Conservation (phyloP, 2,797 vertebrate species). For the Sebastiscus tertius region DNA sequence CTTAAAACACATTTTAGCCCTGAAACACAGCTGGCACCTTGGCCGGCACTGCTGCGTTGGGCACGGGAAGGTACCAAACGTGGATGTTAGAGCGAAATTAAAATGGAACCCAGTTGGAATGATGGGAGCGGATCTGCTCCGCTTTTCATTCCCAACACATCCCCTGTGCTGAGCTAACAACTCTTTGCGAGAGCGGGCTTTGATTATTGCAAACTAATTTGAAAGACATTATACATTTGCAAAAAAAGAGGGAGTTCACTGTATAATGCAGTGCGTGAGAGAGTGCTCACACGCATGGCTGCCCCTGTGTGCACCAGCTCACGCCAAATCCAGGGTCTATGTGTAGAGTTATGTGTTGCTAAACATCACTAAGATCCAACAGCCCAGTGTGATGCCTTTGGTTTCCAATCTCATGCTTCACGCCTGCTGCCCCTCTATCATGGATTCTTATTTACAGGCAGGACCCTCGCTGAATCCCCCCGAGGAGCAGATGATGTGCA, state of each 20-base stretch:
- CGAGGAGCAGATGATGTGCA: constrained; percentile 75
- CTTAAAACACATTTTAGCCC: constrained; percentile 85
- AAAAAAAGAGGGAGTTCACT: constrained; percentile 23
- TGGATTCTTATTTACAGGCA: constrained; percentile 82
- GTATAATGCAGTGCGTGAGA: constrained; percentile 47
- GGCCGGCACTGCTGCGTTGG: constrained; percentile 70
- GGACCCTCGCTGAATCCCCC: constrained; percentile 76
- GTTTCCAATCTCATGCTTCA: constrained; percentile 88
- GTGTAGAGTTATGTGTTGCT: constrained; percentile 82
- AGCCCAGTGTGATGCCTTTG: constrained; percentile 82
- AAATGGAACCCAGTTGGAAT: constrained; percentile 73
- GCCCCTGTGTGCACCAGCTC: constrained; percentile 46
- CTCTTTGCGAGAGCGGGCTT: constrained; percentile 42
- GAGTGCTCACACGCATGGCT: constrained; percentile 60
- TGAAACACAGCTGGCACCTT: constrained; percentile 84
- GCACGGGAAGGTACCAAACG: constrained; percentile 54
- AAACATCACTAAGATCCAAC: constrained; percentile 80
- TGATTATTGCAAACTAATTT: constrained; percentile 57
- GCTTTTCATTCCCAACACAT: constrained; percentile 46
- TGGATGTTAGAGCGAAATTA: constrained; percentile 65
- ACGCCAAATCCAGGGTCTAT: constrained; percentile 76
- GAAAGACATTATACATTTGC: constrained; percentile 51
- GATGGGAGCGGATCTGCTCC: constrained; percentile 61
- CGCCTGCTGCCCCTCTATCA: constrained; percentile 82
- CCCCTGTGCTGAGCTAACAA: constrained; percentile 45